Evolutionary conservation across 92 coral and sea anemone species (phyloP).

Genomic region (Pocillopora meandrina): DNA sequence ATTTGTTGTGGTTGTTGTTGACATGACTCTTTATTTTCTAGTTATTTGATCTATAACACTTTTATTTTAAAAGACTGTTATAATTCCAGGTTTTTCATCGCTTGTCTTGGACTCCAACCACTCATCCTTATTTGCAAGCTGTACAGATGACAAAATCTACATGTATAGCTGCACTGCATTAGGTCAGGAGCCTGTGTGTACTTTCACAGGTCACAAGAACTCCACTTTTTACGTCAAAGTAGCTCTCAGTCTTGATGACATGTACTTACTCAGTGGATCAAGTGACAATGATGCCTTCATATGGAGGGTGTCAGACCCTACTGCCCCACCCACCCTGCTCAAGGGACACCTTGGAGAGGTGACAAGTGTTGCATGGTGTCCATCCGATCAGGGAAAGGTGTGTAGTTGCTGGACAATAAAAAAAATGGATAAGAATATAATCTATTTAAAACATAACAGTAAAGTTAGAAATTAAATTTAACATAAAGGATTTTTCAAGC

Average conservation of each 20-base stretch:
- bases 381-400: constrained; percentile 90
- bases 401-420: not conserved
- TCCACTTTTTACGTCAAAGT: constrained; percentile 94
- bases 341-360: constrained; percentile 93
- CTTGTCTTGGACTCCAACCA: constrained; percentile 86
- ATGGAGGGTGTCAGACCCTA: constrained; percentile 81
- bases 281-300: constrained; percentile 86
- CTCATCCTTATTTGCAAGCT: constrained; percentile 86
- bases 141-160: constrained; percentile 90
- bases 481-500: too few species aligned
- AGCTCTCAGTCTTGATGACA: constrained; percentile 86
- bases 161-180: constrained; percentile 86
- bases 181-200: constrained; percentile 67
- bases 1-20: too few species aligned
- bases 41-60: too few species aligned
- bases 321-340: constrained; percentile 74
- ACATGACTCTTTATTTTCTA: too few species aligned
- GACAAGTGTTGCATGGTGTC: constrained; percentile 97
- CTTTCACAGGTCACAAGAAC: constrained; percentile 84
- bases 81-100: constrained; percentile 86
- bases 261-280: constrained; percentile 87
- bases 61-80: not conserved
- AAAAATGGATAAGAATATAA: not conserved
- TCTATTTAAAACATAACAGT: not conserved
- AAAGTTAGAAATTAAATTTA: too few species aligned